Base-by-base conservation (phyloP, 2,888 invertebrate genomes). In the Brenthis ino region DNA sequence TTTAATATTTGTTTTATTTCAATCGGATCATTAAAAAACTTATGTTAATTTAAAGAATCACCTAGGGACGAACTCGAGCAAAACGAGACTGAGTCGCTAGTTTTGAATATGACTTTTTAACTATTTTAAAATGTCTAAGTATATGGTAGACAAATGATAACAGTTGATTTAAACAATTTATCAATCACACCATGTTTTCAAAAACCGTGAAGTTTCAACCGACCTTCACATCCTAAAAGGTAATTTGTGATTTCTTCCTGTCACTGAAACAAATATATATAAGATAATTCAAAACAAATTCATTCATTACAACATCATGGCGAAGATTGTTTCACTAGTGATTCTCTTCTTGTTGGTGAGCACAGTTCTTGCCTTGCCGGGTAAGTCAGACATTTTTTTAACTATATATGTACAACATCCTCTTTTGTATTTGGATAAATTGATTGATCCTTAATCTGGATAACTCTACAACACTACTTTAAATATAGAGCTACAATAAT, bases 251-350 rank as follows among this genome's bases (percentile, higher is more conserved):
- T 43, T 43, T 43, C 37, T 56, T 65, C 61, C 69, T 57, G 69
- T 69, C 65, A 65, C 69, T 69, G 61, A 55, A 16, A 53, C 24
- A n/a, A 33, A 20, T 8, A 54, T 69, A 69, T 69, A 69, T 65
- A 69, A 57, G 61, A 20, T 14, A 43, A 58, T 37, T 37, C 6
- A 16, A 58, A 58, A 3, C 11, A 6, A 3, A n/a, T 8, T 56
- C 56, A n/a, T 20, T 57, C n/a, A 65, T n/a, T 57, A 53, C 3
- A 8, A 51, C 37, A 58, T 24, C 16, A 68, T 68, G 68, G 37
- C 60, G 50, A 65, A 68, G 54, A 13, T 60, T 60, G n/a, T 43
- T 5, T 33, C 58, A 12, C 13, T 65, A 20, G 37, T 68, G 16
- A 24, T 68, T 24, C 55, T 69, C 3, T 24, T 51, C 16, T 13